These are phyloP conservation scores for Pithys albifrons DNA, from an alignment of 2,113 vertebrate genomes.

Conservation along the genomic window DNA sequence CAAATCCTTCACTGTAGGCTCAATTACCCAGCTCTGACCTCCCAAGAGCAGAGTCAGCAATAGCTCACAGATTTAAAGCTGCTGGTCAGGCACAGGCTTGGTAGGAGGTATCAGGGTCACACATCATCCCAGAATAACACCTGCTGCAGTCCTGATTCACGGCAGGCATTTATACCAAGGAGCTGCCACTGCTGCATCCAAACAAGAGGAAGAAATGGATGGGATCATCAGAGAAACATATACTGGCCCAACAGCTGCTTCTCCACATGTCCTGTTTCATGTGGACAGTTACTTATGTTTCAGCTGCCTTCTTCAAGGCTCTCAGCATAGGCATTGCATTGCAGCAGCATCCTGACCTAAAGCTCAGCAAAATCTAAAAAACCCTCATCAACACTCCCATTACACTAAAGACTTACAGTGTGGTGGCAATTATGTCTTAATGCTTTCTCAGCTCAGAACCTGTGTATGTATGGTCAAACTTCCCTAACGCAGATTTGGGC, in stretches of 20 bases:
- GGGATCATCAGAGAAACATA: background rate
- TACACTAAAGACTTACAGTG: background rate
- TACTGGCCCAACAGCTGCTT: conserved; percentile 31
- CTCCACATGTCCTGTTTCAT: background rate
- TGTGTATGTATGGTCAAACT: background rate
- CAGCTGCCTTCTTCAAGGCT: background rate
- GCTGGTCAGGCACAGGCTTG: background rate
- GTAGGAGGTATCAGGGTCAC: background rate
- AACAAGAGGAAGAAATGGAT: conserved; percentile 1
- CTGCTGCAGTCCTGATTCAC: conserved; percentile 20
- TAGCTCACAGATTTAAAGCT: background rate
- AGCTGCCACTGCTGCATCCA: background rate
- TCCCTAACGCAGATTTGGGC: too few relatives aligned
- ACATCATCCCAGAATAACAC: conserved; percentile 22
- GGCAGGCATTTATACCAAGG: background rate
- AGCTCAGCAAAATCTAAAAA: background rate
- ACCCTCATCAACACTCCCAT: background rate
- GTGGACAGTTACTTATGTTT: background rate
- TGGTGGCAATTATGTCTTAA: background rate
- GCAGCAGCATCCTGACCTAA: background rate
- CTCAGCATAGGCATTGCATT: background rate
- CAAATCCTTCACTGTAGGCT: background rate
- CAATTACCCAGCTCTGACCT: background rate
- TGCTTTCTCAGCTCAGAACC: background rate
- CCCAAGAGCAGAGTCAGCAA: background rate